Conservation (phyloP, 1,140 invertebrate genomes). For the Acyrthosiphon pisum region DNA sequence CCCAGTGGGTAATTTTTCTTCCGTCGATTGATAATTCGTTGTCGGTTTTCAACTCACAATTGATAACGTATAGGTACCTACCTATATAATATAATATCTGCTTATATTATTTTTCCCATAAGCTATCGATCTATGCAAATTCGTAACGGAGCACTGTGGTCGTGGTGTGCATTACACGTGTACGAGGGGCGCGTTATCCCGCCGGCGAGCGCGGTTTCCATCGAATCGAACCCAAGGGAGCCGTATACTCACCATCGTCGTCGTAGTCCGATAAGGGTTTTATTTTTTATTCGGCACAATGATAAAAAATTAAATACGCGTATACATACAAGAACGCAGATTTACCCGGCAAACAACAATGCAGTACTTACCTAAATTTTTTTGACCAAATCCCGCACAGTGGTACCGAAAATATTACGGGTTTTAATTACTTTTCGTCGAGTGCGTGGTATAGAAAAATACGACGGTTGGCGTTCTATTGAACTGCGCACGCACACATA, state of each 20-base stretch:
- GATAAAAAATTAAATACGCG: not conserved
- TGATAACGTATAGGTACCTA: too few relatives aligned
- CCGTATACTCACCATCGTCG: not conserved
- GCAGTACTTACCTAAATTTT: not conserved
- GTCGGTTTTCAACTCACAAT: not conserved
- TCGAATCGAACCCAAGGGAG: conserved; percentile 4
- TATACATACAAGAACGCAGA: not conserved
- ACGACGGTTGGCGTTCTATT: not conserved
- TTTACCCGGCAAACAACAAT: not conserved
- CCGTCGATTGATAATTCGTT: not conserved
- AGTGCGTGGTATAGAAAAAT: not conserved
- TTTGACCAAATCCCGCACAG: not conserved
- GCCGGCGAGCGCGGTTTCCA: not conserved
- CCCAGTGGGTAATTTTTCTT: not conserved
- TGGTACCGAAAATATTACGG: not conserved
- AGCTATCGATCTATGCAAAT: not conserved
- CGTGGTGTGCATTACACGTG: not conserved
- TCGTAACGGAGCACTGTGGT: not conserved
- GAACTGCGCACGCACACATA: not conserved
- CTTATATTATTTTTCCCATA: not conserved
- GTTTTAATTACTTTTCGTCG: not conserved
- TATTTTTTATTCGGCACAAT: not conserved
- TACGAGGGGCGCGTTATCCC: not conserved
- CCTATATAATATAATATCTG: not conserved
- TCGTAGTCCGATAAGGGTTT: not conserved